Conservation (phyloP, 2,888 invertebrate species). For the Hirtodrosophila alboralis region DNA sequence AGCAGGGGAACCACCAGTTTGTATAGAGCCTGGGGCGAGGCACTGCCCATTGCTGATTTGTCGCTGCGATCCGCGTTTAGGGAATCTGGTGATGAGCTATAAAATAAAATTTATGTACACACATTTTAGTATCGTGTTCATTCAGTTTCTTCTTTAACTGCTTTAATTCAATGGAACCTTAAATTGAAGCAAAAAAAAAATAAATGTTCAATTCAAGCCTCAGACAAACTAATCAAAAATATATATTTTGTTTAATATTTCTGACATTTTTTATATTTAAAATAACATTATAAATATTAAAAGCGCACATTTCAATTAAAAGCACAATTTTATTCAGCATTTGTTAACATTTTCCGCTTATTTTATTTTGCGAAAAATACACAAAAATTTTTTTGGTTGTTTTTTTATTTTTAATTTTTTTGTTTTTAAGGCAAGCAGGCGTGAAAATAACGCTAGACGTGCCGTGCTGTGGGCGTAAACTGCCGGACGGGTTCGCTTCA, state of each 20-base stretch:
- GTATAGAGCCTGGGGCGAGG: slow-evolving; percentile 94
- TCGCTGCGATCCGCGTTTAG: slow-evolving; percentile 92
- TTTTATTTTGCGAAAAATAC: background rate
- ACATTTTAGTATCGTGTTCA: slow-evolving; percentile 52
- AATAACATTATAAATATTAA: slow-evolving; percentile 69
- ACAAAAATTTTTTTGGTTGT: slow-evolving; percentile 13
- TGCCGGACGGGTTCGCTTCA: slow-evolving; percentile 7
- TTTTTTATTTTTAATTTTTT: no score
- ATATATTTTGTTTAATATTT: slow-evolving; percentile 23
- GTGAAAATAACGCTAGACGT: slow-evolving; percentile 21
- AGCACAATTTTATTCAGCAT: slow-evolving; percentile 12
- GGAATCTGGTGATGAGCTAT: slow-evolving; percentile 95
- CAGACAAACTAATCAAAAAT: slow-evolving; percentile 3
- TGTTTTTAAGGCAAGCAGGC: slow-evolving; percentile 17
- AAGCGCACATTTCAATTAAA: slow-evolving; percentile 63
- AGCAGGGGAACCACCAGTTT: slow-evolving; percentile 96
- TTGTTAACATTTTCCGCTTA: slow-evolving; percentile 1
- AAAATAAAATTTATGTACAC: slow-evolving; percentile 74
- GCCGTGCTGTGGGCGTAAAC: slow-evolving; percentile 17
- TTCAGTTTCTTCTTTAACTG: background rate
- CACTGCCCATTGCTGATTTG: slow-evolving; percentile 88
- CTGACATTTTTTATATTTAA: slow-evolving; percentile 18
- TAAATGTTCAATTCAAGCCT: slow-evolving; percentile 9
- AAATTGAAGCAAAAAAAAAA: slow-evolving; percentile 8
- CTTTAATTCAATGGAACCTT: slow-evolving; percentile 1